These are phyloP conservation scores for Bos taurus DNA, from an alignment of 2,113 vertebrate species.

Conservation along the genomic window DNA sequence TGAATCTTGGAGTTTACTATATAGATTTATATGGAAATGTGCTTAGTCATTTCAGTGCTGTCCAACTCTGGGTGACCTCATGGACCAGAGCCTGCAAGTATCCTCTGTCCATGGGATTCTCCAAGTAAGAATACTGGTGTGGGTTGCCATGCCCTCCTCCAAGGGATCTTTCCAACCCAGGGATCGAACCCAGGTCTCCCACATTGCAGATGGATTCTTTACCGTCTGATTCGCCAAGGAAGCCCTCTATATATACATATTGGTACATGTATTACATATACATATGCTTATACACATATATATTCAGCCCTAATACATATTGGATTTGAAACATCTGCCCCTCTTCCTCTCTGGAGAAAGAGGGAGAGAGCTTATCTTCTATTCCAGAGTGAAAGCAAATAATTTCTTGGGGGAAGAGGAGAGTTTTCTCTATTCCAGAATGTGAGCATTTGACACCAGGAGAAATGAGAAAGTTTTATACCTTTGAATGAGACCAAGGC, in stretches of 20 bases:
- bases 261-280: background rate
- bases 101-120: background rate
- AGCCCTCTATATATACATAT: background rate
- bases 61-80: background rate
- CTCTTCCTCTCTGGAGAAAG: background rate
- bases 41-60: background rate
- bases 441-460: background rate
- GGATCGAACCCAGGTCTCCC: background rate
- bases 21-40: background rate
- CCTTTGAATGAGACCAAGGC: background rate
- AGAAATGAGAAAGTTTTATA: background rate
- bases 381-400: background rate
- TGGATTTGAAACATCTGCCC: background rate
- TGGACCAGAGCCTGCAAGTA: background rate
- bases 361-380: background rate
- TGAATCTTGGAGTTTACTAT: background rate
- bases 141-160: background rate
- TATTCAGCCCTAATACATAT: background rate
- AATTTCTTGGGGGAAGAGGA: background rate
- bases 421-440: background rate
- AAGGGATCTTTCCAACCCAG: background rate
- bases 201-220: background rate
- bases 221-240: background rate
- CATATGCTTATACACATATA: background rate
- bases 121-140: background rate